Evolutionary conservation across 2,113 vertebrate genomes (phyloP).

Genomic region (Gopherus evgoodei): DNA sequence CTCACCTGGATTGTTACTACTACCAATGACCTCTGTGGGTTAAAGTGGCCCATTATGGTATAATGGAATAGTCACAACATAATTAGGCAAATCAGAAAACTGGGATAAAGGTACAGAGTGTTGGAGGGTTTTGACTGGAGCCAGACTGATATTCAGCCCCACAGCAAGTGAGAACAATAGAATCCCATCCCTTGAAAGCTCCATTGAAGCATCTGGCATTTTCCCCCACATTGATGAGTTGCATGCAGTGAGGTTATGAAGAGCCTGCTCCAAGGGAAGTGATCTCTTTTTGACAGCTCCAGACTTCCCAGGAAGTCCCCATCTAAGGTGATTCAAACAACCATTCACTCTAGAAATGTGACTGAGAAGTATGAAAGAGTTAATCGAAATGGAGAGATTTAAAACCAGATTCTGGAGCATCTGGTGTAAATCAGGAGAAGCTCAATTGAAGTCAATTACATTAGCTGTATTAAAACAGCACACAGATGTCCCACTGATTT

Average conservation of each 20-base stretch:
- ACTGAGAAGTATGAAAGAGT: neutral
- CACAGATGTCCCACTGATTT: neutral
- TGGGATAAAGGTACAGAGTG: constrained; percentile 32
- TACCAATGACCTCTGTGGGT: constrained; percentile 2
- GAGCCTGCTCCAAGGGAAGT: neutral
- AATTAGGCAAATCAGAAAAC: constrained; percentile 57
- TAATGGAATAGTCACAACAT: constrained; percentile 35
- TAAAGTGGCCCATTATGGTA: constrained; percentile 16
- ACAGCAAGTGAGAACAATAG: neutral
- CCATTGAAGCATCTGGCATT: fast-evolving
- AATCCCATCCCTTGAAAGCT: fast-evolving
- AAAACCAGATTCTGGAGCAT: neutral
- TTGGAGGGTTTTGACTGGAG: constrained; percentile 27
- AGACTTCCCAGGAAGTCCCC: neutral
- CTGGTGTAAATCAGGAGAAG: neutral
- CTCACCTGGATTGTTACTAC: neutral
- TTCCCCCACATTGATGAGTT: fast-evolving
- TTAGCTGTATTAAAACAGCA: neutral
- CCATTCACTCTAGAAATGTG: neutral
- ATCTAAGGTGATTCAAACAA: neutral
- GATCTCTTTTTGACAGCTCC: neutral
- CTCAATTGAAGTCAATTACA: neutral
- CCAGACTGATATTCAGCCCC: constrained; percentile 28
- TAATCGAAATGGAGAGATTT: neutral
- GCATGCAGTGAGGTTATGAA: neutral